Conservation (phyloP, 2,113 vertebrate species). For the Anseranas semipalmata region DNA sequence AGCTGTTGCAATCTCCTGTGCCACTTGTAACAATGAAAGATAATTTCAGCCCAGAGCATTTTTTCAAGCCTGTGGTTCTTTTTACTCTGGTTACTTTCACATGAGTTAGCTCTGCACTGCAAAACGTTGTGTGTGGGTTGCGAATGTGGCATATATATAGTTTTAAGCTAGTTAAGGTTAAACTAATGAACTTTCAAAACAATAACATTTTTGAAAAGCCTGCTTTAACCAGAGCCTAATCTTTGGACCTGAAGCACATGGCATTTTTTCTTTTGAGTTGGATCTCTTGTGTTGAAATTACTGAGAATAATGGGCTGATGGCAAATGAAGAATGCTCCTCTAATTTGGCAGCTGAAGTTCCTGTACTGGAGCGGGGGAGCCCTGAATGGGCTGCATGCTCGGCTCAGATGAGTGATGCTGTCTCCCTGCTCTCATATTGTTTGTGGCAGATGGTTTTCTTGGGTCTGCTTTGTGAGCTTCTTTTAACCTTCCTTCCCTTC, state of each 20-base stretch:
- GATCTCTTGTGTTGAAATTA: neutral
- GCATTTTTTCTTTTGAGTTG: neutral
- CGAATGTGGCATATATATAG: constrained; percentile 12
- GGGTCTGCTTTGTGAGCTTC: neutral
- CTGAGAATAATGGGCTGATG: neutral
- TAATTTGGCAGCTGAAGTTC: neutral
- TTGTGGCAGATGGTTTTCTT: neutral
- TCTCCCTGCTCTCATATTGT: rapidly evolving
- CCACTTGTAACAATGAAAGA: constrained; percentile 42
- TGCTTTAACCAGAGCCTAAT: neutral
- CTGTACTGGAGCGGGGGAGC: neutral
- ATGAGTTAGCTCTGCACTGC: constrained; percentile 9
- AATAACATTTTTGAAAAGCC: neutral
- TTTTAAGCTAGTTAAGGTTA: constrained; percentile 24
- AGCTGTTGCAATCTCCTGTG: constrained; percentile 44
- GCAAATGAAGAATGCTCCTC: neutral
- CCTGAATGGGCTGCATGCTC: neutral
- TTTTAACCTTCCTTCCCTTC: neutral
- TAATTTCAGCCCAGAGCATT: constrained; percentile 48
- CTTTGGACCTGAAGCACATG: neutral
- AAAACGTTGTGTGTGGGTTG: constrained; percentile 16
- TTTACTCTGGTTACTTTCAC: constrained; percentile 21
- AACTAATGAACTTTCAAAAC: constrained; percentile 4
- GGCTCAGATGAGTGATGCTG: neutral
- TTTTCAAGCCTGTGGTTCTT: constrained; percentile 10